A percentile compares a stretch with the other conserved stretches of the same genome.
Evolutionary conservation across 2,797 vertebrate genomes (phyloP).

Genomic region (Arrhamphus sclerolepis): DNA sequence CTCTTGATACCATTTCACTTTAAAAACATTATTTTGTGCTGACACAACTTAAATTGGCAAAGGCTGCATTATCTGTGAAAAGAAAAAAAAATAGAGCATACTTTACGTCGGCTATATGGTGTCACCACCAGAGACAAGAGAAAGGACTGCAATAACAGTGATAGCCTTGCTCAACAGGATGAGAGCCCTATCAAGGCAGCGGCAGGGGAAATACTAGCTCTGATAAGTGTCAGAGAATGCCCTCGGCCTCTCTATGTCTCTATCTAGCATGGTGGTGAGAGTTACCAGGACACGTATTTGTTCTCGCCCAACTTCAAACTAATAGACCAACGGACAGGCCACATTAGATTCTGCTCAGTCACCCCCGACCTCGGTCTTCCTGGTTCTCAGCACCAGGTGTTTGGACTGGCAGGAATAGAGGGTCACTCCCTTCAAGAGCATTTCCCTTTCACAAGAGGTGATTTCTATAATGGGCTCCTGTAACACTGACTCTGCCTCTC

Average conservation of each 20-base stretch:
- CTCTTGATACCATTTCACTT: conserved; percentile 61
- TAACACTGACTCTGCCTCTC: conserved; percentile 22
- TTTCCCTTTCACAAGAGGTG: conserved; percentile 70
- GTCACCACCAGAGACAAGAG: conserved; percentile 64
- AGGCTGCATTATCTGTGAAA: conserved; percentile 46
- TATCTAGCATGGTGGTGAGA: conserved; percentile 51
- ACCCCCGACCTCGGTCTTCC: conserved; percentile 73
- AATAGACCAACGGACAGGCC: conserved; percentile 58
- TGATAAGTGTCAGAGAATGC: conserved; percentile 77
- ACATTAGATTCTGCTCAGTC: conserved; percentile 75
- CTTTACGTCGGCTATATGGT: conserved; percentile 63
- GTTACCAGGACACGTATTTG: conserved; percentile 33
- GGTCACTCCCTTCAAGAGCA: conserved; percentile 72
- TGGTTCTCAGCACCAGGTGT: conserved; percentile 79
- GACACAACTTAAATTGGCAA: conserved; percentile 48
- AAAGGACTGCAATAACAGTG: conserved; percentile 79
- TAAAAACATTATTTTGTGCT: conserved; percentile 64
- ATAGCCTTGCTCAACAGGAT: conserved; percentile 73
- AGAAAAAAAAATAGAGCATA: conserved; percentile 41
- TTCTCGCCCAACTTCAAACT: conserved; percentile 58
- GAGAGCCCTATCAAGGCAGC: conserved; percentile 70
- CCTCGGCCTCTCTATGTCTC: conserved; percentile 44
- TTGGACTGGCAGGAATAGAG: conserved; percentile 71
- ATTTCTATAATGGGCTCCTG: conserved; percentile 61
- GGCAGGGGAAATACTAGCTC: conserved; percentile 63